These are phyloP conservation scores for Cephalopterus ornatus DNA, from an alignment of 2,113 vertebrate genomes.

Conservation along the genomic window DNA sequence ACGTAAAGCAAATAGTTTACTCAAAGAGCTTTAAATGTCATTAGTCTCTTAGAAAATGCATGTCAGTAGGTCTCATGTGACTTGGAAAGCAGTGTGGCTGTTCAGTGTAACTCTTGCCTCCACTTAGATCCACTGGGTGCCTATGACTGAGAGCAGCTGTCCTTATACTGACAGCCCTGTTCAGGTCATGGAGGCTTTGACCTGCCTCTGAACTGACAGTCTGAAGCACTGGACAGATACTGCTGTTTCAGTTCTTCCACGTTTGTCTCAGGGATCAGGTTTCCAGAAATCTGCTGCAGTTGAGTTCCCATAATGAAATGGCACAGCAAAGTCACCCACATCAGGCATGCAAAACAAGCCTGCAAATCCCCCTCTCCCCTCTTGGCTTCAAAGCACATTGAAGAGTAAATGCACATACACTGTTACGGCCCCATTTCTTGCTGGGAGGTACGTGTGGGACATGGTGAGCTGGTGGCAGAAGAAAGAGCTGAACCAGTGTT, in stretches of 20 bases:
- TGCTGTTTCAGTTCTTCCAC: not conserved
- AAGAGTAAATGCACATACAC: not conserved
- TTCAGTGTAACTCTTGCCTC: constrained; percentile 19
- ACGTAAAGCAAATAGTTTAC: constrained; percentile 12
- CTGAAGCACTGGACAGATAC: not conserved
- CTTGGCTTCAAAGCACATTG: not conserved
- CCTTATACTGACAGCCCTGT: not conserved
- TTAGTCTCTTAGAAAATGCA: constrained; percentile 23
- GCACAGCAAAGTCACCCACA: not conserved
- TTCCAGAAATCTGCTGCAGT: constrained; percentile 12
- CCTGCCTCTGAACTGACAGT: not conserved
- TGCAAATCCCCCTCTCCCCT: not conserved
- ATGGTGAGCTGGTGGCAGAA: not conserved
- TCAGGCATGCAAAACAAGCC: not conserved
- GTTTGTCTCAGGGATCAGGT: not conserved
- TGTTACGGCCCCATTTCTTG: not conserved
- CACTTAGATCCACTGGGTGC: not conserved
- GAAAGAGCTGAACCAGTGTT: not conserved
- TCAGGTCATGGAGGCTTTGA: not conserved
- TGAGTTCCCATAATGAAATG: not conserved
- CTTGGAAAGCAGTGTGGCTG: not conserved
- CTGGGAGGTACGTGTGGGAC: rapidly evolving
- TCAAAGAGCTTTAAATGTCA: constrained; percentile 14
- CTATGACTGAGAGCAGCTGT: not conserved
- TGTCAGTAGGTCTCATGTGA: constrained; percentile 9